Evolutionary conservation across 1,140 invertebrate species (phyloP).

Genomic region (Philaenus spumarius): DNA sequence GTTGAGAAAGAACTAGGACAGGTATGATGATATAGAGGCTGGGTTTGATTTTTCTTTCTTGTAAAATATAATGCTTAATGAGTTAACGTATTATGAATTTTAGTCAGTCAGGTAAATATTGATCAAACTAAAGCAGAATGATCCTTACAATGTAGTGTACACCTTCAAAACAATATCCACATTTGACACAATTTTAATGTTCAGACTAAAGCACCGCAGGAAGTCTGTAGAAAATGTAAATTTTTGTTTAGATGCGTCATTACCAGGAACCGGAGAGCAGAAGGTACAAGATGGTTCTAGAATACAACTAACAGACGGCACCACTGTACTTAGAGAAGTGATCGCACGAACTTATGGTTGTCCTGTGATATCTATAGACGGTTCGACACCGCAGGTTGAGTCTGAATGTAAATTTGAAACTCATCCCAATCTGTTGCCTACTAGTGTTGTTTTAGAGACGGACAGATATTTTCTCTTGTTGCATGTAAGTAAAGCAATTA

Average conservation of each 20-base stretch:
- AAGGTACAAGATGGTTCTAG: slow-evolving; percentile 6
- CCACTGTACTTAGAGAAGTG: slow-evolving; percentile 60
- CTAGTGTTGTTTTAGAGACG: slow-evolving; percentile 59
- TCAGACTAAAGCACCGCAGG: no score
- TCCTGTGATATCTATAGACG: slow-evolving; percentile 52
- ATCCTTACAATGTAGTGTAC: no score
- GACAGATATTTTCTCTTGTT: slow-evolving; percentile 59
- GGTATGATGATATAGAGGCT: no score
- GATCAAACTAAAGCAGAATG: no score
- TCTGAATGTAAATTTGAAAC: slow-evolving; percentile 45
- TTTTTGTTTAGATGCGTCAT: not conserved
- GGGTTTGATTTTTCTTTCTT: no score
- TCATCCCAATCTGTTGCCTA: slow-evolving; percentile 65
- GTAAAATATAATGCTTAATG: no score
- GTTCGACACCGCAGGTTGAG: slow-evolving; percentile 1
- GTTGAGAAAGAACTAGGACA: no score
- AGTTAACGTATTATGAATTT: no score
- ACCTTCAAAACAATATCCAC: no score
- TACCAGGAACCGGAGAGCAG: not conserved
- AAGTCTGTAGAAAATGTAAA: no score
- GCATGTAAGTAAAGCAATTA: slow-evolving; percentile 23
- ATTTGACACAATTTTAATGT: no score
- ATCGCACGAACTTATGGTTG: slow-evolving; percentile 65
- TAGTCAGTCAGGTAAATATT: no score
- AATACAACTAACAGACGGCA: slow-evolving; percentile 41